Evolutionary conservation across 2,888 invertebrate genomes (phyloP), one percentile per base, ranked within the genome.

Genomic region (Selenia dentaria): DNA sequence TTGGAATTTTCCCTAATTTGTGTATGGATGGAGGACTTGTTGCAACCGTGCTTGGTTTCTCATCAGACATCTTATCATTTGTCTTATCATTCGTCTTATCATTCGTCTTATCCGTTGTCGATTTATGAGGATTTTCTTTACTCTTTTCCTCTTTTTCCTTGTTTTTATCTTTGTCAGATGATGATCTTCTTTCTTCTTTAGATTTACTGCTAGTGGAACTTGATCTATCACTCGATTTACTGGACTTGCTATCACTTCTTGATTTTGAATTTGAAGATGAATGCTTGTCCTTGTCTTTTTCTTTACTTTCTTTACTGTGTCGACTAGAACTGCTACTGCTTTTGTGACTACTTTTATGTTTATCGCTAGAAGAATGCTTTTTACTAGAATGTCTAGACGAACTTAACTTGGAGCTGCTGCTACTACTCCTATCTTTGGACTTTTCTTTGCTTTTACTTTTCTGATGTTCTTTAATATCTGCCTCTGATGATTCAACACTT

Each of bases 1-100:
- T 96, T 0, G 96, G 96, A 64, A 96, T 96, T 82, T 95, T 94
- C 0, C 95, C 95, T 14, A 96, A 79, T 83, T 95, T 95, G 60
- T 94, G 94, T 44, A 96, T 88, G 12, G 94, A 93, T 39, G 93
- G 94, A 6, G 22, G 22, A 22, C 5, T 8, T 8, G 22, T 2
- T 6, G 22, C 6, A 22, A 8, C 2, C 3, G 93, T 92, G 67
- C 92, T 92, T 5, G 93, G 71, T 74, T 95, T 95, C 18, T 94
- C 93, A 29, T 94, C 86, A 6, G 25, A 12, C 16, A 93, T 92
- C 73, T 94, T 95, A 50, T 95, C 94, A 13, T 89, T 91, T 74
- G n/a, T n/a, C n/a, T n/a, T n/a, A n/a, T n/a, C n/a, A n/a, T n/a
- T n/a, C n/a, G n/a, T 95, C 18, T 94, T 93, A 29, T 94, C 86